phyloP scores from a whole-genome alignment of 2,113 vertebrate species.

The Galbula dea region DNA sequence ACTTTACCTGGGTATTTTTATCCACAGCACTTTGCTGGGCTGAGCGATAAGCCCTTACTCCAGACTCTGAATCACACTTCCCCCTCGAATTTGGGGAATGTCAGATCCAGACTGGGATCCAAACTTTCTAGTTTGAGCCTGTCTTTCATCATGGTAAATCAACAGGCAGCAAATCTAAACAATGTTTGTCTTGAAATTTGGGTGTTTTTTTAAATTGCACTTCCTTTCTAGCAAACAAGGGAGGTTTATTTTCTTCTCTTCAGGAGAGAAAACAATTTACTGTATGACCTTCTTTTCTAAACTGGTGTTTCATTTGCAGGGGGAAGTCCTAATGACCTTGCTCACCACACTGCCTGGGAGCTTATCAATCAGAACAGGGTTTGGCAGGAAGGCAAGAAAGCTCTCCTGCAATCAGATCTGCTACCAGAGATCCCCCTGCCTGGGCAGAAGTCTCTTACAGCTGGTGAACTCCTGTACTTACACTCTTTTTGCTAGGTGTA shows the following conservation, averaged over 20 bases:
- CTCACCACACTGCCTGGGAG: background rate
- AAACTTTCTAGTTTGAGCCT: conserved; percentile 35
- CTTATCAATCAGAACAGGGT: conserved; percentile 13
- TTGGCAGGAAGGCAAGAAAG: conserved; percentile 39
- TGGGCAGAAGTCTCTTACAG: background rate
- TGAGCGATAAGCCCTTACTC: conserved; percentile 24
- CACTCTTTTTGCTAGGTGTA: background rate
- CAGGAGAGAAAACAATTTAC: conserved; percentile 38
- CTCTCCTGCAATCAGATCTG: background rate
- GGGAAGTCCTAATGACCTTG: conserved; percentile 44
- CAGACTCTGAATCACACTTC: background rate
- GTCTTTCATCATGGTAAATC: conserved; percentile 33
- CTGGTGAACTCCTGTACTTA: background rate
- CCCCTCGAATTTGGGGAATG: conserved; percentile 34
- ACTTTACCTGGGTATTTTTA: conserved; percentile 62
- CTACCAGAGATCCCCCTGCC: background rate
- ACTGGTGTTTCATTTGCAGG: background rate
- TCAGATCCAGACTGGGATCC: background rate
- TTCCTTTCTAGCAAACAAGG: conserved; percentile 49
- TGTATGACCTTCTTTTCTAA: conserved; percentile 33
- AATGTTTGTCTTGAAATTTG: background rate
- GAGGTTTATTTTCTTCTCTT: conserved; percentile 59
- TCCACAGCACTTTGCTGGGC: conserved; percentile 11
- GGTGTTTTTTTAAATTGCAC: conserved; percentile 13
- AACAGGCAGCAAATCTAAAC: conserved; percentile 27